Conservation (phyloP, 2,888 invertebrate genomes). For the Cordilura impudica region DNA sequence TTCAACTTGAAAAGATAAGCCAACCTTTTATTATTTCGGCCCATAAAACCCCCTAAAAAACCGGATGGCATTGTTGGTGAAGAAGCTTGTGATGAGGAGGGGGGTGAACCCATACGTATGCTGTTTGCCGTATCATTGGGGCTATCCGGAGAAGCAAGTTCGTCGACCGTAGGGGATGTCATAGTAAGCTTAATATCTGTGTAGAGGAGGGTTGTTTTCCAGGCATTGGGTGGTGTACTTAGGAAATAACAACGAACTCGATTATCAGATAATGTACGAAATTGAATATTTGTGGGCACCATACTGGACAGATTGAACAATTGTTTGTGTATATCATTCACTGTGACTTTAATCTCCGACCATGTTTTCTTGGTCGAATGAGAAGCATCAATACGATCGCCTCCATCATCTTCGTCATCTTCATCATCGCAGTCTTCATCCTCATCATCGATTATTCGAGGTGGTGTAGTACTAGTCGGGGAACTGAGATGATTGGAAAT, state of each 20-base stretch:
- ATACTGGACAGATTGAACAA: conserved; percentile 88
- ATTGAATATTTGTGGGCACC: conserved; percentile 90
- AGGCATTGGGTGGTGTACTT: conserved; percentile 90
- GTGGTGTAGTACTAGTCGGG: conserved; percentile 74
- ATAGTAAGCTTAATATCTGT: conserved; percentile 85
- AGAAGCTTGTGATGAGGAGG: conserved; percentile 60
- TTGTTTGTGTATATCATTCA: conserved; percentile 88
- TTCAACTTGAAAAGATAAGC: background rate
- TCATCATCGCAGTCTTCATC: conserved; percentile 71
- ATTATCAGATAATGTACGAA: conserved; percentile 87
- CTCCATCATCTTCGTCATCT: conserved; percentile 70
- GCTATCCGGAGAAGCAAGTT: conserved; percentile 32
- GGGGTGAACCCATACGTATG: conserved; percentile 50
- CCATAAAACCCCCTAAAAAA: conserved; percentile 34
- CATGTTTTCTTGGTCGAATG: conserved; percentile 80
- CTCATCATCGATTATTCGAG: conserved; percentile 66
- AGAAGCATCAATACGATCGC: conserved; percentile 70
- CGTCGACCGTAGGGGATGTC: conserved; percentile 67
- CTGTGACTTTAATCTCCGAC: conserved; percentile 89
- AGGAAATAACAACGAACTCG: conserved; percentile 93
- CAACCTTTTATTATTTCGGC: conserved; percentile 40
- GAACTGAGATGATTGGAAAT: conserved; percentile 74
- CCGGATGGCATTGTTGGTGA: conserved; percentile 59
- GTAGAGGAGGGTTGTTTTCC: conserved; percentile 93
- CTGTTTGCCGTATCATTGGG: conserved; percentile 44